Conservation (phyloP, 2,113 vertebrate genomes). For the Ammodytes dubius region DNA sequence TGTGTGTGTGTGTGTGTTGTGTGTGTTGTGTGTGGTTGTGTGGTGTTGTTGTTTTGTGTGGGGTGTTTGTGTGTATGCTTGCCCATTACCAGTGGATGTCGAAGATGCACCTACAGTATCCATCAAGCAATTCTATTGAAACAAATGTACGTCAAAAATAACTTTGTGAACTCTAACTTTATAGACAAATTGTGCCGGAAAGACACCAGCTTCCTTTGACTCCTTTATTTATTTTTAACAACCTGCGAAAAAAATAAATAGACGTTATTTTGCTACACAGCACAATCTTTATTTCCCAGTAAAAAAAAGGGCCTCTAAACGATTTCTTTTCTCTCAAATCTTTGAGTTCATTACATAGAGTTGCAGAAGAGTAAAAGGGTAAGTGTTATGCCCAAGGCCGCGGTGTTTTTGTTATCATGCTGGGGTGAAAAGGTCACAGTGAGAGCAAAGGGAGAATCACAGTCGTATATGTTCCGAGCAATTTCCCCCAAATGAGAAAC, state of each 20-base stretch:
- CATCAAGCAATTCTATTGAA: neutral
- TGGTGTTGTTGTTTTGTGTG: too few relatives aligned
- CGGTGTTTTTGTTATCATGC: constrained; percentile 11
- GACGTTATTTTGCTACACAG: neutral
- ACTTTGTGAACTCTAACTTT: neutral
- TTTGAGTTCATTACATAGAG: constrained; percentile 9
- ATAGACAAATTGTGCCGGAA: neutral
- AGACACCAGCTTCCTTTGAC: neutral
- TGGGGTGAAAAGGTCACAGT: constrained; percentile 48
- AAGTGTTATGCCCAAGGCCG: constrained; percentile 2
- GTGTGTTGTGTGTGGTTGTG: neutral
- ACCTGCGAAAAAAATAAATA: neutral
- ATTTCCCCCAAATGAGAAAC: constrained; percentile 70
- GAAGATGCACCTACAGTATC: neutral
- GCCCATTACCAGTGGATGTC: neutral
- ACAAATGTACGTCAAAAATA: neutral
- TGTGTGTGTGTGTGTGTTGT: neutral
- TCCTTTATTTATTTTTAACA: neutral
- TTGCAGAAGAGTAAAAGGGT: constrained; percentile 3
- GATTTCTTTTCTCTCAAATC: neutral
- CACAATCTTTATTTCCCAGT: neutral
- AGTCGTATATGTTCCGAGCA: constrained; percentile 66
- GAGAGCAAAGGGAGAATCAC: constrained; percentile 40
- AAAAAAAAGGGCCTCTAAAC: neutral
- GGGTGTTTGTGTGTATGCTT: neutral